Percentiles rank a stretch among this genome's conserved stretches.
Evolutionary conservation across 2,113 vertebrate species (phyloP).

Genomic region (Baryphthengus martii): DNA sequence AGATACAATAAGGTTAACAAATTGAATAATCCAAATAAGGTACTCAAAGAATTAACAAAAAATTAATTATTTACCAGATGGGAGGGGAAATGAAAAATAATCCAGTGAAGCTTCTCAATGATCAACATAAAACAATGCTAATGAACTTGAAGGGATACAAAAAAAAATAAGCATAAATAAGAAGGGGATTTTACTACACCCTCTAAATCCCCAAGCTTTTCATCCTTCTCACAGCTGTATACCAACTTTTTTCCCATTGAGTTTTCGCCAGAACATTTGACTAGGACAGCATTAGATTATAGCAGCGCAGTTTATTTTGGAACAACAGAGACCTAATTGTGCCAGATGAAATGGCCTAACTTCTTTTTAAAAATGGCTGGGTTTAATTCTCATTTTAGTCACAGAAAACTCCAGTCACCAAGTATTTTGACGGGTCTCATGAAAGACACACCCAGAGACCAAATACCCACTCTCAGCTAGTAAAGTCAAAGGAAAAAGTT

Average conservation of each 20-base stretch:
- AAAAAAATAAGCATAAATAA: background rate
- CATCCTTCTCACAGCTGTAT: background rate
- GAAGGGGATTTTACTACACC: fast-evolving
- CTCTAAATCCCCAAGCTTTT: background rate
- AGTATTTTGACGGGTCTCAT: background rate
- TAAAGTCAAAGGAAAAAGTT: background rate
- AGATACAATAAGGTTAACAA: background rate
- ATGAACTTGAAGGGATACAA: background rate
- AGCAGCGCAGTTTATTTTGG: conserved; percentile 11
- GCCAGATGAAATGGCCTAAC: background rate
- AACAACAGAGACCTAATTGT: conserved; percentile 4
- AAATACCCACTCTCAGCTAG: background rate
- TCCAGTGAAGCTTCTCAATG: background rate
- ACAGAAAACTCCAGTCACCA: background rate
- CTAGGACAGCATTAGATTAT: background rate
- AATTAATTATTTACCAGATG: background rate
- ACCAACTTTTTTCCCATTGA: background rate
- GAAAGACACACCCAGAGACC: background rate
- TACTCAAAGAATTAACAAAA: background rate
- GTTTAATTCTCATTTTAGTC: background rate
- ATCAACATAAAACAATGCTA: background rate
- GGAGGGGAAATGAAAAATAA: background rate
- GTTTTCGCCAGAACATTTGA: background rate
- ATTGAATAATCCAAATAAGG: background rate
- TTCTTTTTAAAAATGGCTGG: background rate